Evolutionary conservation across 2,797 vertebrate species (phyloP), one percentile per base, ranked within the genome.

Genomic region (Bovichtus variegatus): DNA sequence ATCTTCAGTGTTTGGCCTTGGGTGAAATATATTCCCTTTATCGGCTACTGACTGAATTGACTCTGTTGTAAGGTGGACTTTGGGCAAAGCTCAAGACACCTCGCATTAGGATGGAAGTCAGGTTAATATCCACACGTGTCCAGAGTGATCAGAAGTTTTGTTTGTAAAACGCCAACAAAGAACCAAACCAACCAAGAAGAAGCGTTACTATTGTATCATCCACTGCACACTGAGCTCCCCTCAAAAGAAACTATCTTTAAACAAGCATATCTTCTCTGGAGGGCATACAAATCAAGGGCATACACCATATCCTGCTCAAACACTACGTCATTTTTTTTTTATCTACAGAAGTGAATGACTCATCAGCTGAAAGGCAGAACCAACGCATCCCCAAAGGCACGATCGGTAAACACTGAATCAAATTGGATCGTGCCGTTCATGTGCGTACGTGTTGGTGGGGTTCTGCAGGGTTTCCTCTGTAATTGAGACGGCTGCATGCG

Each of bases 351-450:
- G 44, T 40, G 49, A 49, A 36, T 84, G 83, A 88, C 49, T 89
- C 80, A 84, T 78, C 74, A 44, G 64, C 78, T 59, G 58, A 79
- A 63, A 78, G 74, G 76, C 25, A 50, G 58, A 58, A 43, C 66
- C 55, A 46, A 8, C n/a, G 9, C 43, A 10, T 44, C 59, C 46
- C 69, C 47, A 40, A 54, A 63, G 61, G 63, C 85, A 73, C 47
- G 41, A 18, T 68, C 47, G 19, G 65, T 62, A 81, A 89, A 86
- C 71, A 64, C 71, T 4, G 74, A 50, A 63, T 74, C 61, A 57
- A 78, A 84, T 81, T 78, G 66, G 75, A 82, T 80, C 36, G 31
- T 81, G 80, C 54, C 15, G 21, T 53, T 69, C 16, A 1, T 11
- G 31, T 0, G 68, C 1, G 2, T 23, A n/a, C 8, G 23, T 47